These are phyloP conservation scores for Vidua macroura DNA, from an alignment of 2,113 vertebrate species.

Conservation along the genomic window DNA sequence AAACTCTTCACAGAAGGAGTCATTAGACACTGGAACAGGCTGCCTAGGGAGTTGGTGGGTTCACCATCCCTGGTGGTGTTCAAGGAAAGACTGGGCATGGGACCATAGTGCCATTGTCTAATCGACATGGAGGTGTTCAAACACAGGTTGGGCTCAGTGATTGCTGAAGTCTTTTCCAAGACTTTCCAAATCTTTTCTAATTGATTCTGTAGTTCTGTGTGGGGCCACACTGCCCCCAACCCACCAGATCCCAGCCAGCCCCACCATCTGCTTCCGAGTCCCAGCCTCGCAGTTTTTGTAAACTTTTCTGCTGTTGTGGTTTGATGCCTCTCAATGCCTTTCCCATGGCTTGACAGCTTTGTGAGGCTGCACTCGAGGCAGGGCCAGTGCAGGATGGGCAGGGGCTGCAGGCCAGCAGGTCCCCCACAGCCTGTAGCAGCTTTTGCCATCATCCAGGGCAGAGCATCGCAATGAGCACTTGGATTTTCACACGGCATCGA, in stretches of 20 bases:
- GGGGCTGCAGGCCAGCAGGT: neutral
- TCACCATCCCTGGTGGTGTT: neutral
- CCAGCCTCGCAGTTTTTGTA: rapidly evolving
- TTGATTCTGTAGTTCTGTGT: neutral
- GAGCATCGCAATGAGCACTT: rapidly evolving
- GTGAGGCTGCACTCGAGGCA: neutral
- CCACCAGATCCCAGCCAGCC: neutral
- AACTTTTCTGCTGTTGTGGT: neutral
- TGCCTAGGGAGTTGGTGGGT: neutral
- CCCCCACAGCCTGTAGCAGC: neutral
- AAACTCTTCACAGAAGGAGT: neutral
- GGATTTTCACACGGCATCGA: no score
- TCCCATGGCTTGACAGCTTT: neutral
- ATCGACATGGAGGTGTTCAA: neutral
- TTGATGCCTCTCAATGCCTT: neutral
- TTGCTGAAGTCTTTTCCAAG: neutral
- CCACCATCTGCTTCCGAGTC: rapidly evolving
- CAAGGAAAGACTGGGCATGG: neutral
- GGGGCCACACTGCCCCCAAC: no score
- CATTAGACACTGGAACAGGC: neutral
- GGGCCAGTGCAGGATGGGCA: neutral
- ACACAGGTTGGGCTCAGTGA: neutral
- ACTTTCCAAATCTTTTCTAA: neutral
- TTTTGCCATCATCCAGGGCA: neutral
- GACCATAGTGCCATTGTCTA: neutral